Percentiles rank a stretch among this genome's conserved stretches.
Conservation (phyloP, 2,113 vertebrate genomes). For the Microcebus tavaratra region DNA sequence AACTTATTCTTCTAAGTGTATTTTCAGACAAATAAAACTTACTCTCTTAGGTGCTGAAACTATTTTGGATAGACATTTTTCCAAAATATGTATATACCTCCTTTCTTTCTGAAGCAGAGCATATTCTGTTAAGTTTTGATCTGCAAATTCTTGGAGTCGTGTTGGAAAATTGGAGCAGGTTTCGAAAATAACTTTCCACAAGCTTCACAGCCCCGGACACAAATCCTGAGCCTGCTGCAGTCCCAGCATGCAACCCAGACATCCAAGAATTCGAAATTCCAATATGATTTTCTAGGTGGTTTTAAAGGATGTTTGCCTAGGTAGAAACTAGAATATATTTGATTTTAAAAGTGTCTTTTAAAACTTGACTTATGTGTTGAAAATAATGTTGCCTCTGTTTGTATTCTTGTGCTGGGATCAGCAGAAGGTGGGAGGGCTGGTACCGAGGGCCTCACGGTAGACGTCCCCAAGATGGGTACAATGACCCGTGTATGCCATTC, state of each 20-base stretch:
- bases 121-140: constrained; percentile 26
- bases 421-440: not conserved
- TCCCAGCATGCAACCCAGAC: not conserved
- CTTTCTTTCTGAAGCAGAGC: not conserved
- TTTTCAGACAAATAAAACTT: constrained; percentile 32
- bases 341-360: not conserved
- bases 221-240: not conserved
- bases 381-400: not conserved
- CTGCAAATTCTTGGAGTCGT: not conserved
- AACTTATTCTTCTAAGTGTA: not conserved
- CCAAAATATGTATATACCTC: constrained; percentile 8
- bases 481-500: not conserved
- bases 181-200: constrained; percentile 51
- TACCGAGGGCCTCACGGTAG: not conserved
- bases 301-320: not conserved
- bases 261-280: not conserved
- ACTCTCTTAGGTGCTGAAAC: not conserved
- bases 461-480: not conserved
- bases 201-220: not conserved
- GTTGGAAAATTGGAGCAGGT: constrained; percentile 25
- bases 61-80: constrained; percentile 30
- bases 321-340: not conserved
- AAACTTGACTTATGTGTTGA: not conserved
- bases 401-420: not conserved
- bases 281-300: not conserved